Evolutionary conservation across 2,797 vertebrate species (phyloP).

Genomic region (Chaetodon trifasciatus): DNA sequence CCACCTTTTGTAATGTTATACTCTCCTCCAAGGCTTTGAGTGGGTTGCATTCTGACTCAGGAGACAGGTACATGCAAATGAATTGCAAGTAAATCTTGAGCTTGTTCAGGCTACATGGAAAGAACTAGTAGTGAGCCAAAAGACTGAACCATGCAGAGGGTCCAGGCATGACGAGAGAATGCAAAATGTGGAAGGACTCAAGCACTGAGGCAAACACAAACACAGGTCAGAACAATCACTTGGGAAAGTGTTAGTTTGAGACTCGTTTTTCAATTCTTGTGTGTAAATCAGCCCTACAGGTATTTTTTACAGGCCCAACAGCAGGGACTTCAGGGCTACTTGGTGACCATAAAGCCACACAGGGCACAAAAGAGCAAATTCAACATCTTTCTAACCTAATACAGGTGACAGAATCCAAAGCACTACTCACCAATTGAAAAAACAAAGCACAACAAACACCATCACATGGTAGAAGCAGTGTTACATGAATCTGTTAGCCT

Average conservation of each 20-base stretch:
- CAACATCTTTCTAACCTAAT: conserved; percentile 32
- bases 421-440: conserved; percentile 44
- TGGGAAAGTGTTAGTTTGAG: conserved; percentile 25
- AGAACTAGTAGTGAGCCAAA: neutral
- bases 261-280: conserved; percentile 18
- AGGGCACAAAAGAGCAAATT: conserved; percentile 25
- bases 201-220: neutral
- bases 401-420: conserved; percentile 48
- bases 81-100: conserved; percentile 54
- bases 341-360: conserved; percentile 25
- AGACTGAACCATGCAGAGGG: neutral
- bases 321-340: conserved; percentile 25
- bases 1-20: neutral
- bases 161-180: neutral
- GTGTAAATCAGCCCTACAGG: conserved; percentile 34
- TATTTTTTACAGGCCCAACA: conserved; percentile 38
- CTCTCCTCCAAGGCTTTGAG: conserved; percentile 28
- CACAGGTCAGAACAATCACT: conserved; percentile 2
- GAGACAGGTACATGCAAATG: conserved; percentile 42
- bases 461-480: conserved; percentile 34
- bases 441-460: conserved; percentile 75
- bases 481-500: conserved; percentile 47
- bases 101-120: neutral
- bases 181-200: neutral
- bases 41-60: conserved; percentile 52